Percentiles rank a stretch among this genome's conserved stretches.
These are phyloP conservation scores for Microctonus aethiopoides DNA, from an alignment of 2,888 invertebrate species.

Conservation along the genomic window DNA sequence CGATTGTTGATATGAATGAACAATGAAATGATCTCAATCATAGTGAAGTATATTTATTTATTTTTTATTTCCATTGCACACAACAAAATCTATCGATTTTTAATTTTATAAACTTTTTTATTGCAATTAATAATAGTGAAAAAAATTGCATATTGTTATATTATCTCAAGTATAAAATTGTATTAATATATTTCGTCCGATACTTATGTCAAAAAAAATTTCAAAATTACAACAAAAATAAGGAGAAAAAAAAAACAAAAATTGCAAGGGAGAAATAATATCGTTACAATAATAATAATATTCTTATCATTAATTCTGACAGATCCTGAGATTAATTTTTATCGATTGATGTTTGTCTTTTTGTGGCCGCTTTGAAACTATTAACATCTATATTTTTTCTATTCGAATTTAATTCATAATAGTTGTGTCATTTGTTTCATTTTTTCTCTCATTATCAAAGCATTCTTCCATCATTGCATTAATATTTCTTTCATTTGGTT, in stretches of 20 bases:
- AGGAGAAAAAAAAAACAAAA: not conserved
- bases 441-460: not conserved
- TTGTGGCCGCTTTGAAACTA: not conserved
- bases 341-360: not conserved
- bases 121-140: too few species aligned
- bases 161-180: not conserved
- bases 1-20: not conserved
- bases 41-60: not conserved
- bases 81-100: not conserved
- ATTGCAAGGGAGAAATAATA: not conserved
- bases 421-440: not conserved
- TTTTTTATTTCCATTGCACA: not conserved
- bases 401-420: not conserved
- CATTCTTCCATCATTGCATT: conserved; percentile 8
- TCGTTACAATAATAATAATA: not conserved
- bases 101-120: too few species aligned
- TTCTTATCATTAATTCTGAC: conserved; percentile 18
- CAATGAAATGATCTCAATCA: not conserved
- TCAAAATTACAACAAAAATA: not conserved
- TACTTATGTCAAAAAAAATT: not conserved
- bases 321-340: conserved; percentile 13
- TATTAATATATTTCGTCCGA: not conserved
- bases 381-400: not conserved
- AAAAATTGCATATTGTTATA: not conserved
- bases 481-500: not conserved